Conservation (phyloP, 1,140 invertebrate species). For the Arctopsyche grandis region DNA sequence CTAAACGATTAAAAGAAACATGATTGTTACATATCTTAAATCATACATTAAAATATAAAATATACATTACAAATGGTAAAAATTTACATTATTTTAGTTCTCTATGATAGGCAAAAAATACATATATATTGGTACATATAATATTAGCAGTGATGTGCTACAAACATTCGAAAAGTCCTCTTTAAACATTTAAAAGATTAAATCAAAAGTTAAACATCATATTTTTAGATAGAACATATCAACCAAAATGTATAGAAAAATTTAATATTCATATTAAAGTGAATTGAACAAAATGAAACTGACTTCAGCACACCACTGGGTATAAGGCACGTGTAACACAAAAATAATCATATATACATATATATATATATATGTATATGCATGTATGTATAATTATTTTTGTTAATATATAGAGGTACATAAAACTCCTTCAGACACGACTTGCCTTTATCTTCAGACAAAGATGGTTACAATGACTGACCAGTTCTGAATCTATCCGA, state of each 20-base stretch:
- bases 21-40: not conserved
- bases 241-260: no score
- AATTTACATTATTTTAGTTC: not conserved
- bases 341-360: not conserved
- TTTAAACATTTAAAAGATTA: not conserved
- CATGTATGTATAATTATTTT: not conserved
- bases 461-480: no score
- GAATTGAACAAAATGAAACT: no score
- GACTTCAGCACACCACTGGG: no score
- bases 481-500: no score
- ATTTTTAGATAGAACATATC: no score
- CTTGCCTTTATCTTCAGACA: no score
- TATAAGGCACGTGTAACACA: no score
- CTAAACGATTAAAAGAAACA: not conserved
- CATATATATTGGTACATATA: conserved; percentile 7
- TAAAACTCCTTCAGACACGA: no score
- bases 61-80: not conserved
- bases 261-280: no score
- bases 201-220: no score
- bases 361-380: not conserved
- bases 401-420: not conserved
- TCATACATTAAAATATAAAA: not conserved
- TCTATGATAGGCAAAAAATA: not conserved
- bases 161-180: not conserved
- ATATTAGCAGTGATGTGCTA: not conserved